Base-by-base conservation (phyloP, 53 echinoderm and acorn worm species). In the Temnopleurus reevesii region DNA sequence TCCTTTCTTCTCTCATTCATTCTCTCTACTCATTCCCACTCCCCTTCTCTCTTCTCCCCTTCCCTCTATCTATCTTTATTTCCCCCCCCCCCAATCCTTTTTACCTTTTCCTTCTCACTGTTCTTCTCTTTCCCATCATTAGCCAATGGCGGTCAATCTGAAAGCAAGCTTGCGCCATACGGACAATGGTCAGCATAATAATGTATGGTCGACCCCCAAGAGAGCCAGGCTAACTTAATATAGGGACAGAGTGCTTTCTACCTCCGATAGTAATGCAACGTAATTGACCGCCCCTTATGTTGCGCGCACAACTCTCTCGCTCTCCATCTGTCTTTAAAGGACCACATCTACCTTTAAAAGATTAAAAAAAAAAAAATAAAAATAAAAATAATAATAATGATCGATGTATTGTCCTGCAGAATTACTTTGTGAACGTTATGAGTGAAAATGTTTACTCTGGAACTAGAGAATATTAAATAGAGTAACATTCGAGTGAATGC, bases 231-330 rank as follows among this genome's bases (percentile, higher is more conserved):
- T 71, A 71, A 71, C 71, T 71, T 71, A 71, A 71, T 71, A 79
- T 79, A 79, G 28, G 18, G 12, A 38, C 56, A 12, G 35, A 83
- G 36, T 83, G 83, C 83, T 83, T 55, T 83, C 83, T 83, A 55
- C 55, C 19, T 12, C 34, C 54, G 83, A 83, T 83, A 55, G 83
- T 83, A 83, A 83, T 83, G 56, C 55, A 57, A 56, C 38, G 83
- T 56, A 83, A 83, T 83, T 83, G 83, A 79, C 79, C 79, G 79
- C 5, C 79, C 49, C 46, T 79, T 79, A 49, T 79, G 46, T 79
- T 46, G 28, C 79, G 27, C 79, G 71, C 41, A 71, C 71, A n/a
- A 71, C 71, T 41, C 71, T 71, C 3, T n/a, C n/a, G n/a, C n/a
- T n/a, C 53, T 51, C 53, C 53, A 51, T 12, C 65, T 44, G 28